A percentile compares a stretch with the other conserved stretches of the same genome.
Evolutionary conservation across 1,140 invertebrate genomes (phyloP).

Genomic region (Drosophila ogumai): DNA sequence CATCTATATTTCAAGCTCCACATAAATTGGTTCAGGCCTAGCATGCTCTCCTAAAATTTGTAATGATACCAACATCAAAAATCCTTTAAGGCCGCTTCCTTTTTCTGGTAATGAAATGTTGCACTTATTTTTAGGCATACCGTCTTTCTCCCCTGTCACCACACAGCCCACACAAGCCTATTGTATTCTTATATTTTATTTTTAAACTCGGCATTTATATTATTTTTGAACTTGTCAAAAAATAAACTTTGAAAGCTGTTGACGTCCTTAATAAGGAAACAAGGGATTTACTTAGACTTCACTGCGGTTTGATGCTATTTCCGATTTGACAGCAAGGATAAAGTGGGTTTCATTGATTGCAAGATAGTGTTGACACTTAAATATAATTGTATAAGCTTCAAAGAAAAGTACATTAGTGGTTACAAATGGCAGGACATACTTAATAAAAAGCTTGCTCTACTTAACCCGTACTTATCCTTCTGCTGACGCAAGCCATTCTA

Average conservation of each 20-base stretch:
- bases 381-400: conserved; percentile 6
- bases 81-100: neutral
- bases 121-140: conserved; percentile 25
- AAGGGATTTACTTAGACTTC: conserved; percentile 21
- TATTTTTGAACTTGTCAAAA: conserved; percentile 28
- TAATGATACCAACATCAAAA: conserved; percentile 7
- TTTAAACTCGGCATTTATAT: conserved; percentile 17
- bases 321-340: conserved; percentile 7
- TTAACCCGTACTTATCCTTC: neutral
- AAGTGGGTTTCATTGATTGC: conserved; percentile 9
- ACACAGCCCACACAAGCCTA: neutral
- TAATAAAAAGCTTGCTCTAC: conserved; percentile 19
- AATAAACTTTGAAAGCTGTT: conserved; percentile 35
- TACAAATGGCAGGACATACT: neutral
- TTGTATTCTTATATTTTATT: conserved; percentile 38
- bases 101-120: conserved; percentile 20
- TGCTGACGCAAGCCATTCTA: conserved; percentile 21
- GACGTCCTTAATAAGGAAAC: conserved; percentile 18
- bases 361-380: conserved; percentile 9
- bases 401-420: conserved; percentile 10
- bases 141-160: no score
- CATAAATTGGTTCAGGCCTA: no score
- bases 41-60: neutral
- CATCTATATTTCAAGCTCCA: no score
- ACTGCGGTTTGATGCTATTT: conserved; percentile 24